Base-by-base conservation (phyloP, 2,888 invertebrate species). In the Tiliacea citrago region DNA sequence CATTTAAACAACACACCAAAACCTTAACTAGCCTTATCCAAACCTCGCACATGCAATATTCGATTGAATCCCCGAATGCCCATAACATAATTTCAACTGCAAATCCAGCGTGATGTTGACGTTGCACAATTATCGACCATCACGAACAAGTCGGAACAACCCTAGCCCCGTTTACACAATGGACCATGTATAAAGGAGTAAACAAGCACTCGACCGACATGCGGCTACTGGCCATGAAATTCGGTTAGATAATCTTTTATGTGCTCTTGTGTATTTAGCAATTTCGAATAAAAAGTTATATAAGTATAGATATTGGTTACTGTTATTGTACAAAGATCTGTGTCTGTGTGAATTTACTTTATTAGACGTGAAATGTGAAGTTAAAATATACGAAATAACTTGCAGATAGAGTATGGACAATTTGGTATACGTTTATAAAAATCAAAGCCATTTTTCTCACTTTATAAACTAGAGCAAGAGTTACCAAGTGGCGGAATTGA, bases 191-290 rank as follows among this genome's bases (percentile, higher is more conserved):
- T 75, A 82, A 86, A 75, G 16, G 42, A 62, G 60, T 75, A 79
- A 86, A 79, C 75, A 78, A 77, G 73, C 68, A 57, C 62, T 79
- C 77, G 81, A 75, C 82, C 82, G 78, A 82, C 51, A 85, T 85
- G 51, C 57, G 57, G 67, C 69, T 70, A 84, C 73, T 78, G 79
- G 35, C 88, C 88, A 63, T 88, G 84, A 86, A 84, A 88, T 70
- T 8, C 45, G 75, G 39, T 86, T 88, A 84, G 79, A 86, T 86
- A 86, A 86, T 70, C 45, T 69, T 72, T 47, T 66, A 73, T 74
- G 39, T 62, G 65, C 29, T 49, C 42, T 60, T 42, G 57, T 42
- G 45, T 73, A 79, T 87, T 81, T 82, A 66, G 78, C 76, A 84
- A 88, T 82, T 51, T 66, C 63, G 55, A 75, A 73, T 61, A 66